Percentiles rank a stretch among this genome's conserved stretches.
Conservation (phyloP, 2,888 invertebrate genomes). For the Oscheius sp. region DNA sequence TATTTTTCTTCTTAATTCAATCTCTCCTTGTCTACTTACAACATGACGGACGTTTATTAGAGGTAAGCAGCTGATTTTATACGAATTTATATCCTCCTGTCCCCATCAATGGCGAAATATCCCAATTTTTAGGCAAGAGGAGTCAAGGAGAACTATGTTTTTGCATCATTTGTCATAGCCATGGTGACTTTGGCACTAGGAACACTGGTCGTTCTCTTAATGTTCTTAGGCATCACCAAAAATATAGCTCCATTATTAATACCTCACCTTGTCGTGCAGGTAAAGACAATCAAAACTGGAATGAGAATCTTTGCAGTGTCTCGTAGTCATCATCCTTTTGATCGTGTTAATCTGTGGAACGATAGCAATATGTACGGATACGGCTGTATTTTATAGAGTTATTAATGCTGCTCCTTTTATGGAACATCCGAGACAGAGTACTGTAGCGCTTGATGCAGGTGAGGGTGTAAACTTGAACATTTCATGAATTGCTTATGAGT, state of each 20-base stretch:
- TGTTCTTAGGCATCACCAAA: constrained; percentile 65
- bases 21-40: constrained; percentile 69
- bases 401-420: constrained; percentile 70
- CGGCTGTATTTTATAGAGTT: constrained; percentile 69
- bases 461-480: no score
- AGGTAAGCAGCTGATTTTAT: constrained; percentile 37
- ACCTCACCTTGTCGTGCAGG: constrained; percentile 72
- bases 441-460: constrained; percentile 66
- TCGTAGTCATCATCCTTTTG: constrained; percentile 64
- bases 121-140: constrained; percentile 48
- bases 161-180: constrained; percentile 56
- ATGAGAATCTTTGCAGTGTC: constrained; percentile 51
- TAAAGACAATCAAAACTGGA: constrained; percentile 27
- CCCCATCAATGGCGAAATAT: constrained; percentile 5
- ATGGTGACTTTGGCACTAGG: constrained; percentile 61
- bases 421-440: constrained; percentile 66
- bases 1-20: constrained; percentile 70
- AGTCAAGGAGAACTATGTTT: constrained; percentile 61
- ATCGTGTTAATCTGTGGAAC: constrained; percentile 63
- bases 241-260: constrained; percentile 66
- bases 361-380: constrained; percentile 68
- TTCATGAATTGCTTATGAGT: not conserved
- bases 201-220: constrained; percentile 58
- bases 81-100: no score
- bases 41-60: constrained; percentile 60